Evolutionary conservation across 2,797 vertebrate genomes (phyloP).

Genomic region (Chrysocyon brachyurus): DNA sequence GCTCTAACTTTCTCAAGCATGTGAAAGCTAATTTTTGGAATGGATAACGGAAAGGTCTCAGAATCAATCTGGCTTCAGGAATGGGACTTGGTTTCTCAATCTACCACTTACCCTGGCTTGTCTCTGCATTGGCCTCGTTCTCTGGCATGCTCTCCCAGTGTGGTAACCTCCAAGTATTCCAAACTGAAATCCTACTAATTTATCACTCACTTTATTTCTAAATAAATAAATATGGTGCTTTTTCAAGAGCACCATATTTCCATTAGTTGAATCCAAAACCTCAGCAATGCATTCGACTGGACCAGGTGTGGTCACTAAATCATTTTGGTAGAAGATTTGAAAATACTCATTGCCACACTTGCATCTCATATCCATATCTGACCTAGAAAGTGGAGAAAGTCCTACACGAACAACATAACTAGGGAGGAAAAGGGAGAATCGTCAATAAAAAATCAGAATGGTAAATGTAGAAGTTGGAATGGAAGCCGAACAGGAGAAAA

Average conservation of each 20-base stretch:
- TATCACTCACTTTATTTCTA: background rate
- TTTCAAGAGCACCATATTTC: background rate
- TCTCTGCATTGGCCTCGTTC: background rate
- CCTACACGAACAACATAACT: background rate
- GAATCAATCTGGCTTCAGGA: background rate
- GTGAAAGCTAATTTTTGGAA: background rate
- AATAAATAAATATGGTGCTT: too few relatives aligned
- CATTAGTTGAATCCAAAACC: background rate
- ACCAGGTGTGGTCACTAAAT: conserved; percentile 19
- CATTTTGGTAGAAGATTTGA: background rate
- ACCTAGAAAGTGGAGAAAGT: background rate
- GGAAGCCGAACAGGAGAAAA: background rate
- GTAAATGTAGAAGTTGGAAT: conserved; percentile 43
- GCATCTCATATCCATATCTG: background rate
- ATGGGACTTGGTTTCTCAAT: background rate
- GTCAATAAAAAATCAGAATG: conserved; percentile 12
- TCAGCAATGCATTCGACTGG: background rate
- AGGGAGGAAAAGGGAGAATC: background rate
- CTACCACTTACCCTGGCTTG: background rate
- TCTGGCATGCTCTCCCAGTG: background rate
- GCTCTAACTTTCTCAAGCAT: background rate
- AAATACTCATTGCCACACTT: background rate
- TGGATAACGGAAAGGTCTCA: background rate
- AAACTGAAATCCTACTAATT: conserved; percentile 8
- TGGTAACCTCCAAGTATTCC: background rate